phyloP scores from a whole-genome alignment of 2,888 invertebrate genomes.

The Lithophane leautieri region DNA sequence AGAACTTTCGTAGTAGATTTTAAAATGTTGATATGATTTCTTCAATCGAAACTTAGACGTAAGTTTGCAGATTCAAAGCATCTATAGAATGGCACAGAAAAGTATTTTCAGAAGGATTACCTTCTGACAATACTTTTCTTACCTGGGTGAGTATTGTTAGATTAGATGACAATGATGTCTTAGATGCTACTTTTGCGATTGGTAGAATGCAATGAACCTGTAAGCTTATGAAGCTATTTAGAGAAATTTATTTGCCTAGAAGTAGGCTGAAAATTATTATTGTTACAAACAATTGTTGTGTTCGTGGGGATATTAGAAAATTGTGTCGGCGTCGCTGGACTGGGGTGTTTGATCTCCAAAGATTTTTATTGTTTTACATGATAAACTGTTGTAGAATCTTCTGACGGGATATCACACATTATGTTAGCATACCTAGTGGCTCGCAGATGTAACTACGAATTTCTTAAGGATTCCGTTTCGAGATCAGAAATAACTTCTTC shows the following conservation, averaged over 20 bases:
- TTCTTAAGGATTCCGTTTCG: slow-evolving; percentile 1
- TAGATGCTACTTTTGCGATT: not conserved
- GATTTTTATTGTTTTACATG: not conserved
- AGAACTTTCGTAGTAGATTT: not conserved
- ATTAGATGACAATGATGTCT: slow-evolving; percentile 31
- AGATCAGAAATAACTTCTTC: not conserved
- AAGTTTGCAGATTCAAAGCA: slow-evolving; percentile 50
- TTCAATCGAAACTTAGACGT: slow-evolving; percentile 22
- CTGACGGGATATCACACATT: not conserved
- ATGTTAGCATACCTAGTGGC: not conserved
- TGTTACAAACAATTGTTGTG: slow-evolving; percentile 75
- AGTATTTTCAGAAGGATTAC: not conserved
- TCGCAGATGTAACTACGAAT: not conserved
- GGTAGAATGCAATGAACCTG: slow-evolving; percentile 41
- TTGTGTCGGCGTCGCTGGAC: slow-evolving; percentile 45
- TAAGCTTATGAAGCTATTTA: slow-evolving; percentile 51
- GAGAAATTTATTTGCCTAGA: slow-evolving; percentile 62
- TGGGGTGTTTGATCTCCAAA: slow-evolving; percentile 54
- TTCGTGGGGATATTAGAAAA: slow-evolving; percentile 76
- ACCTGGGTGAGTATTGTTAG: slow-evolving; percentile 16
- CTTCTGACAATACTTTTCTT: not conserved
- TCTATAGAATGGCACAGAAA: not conserved
- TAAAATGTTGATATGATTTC: slow-evolving; percentile 32
- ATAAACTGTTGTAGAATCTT: not conserved
- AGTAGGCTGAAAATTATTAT: slow-evolving; percentile 61